Evolutionary conservation across 2,888 invertebrate genomes (phyloP).

Genomic region (Melanophora roralis): DNA sequence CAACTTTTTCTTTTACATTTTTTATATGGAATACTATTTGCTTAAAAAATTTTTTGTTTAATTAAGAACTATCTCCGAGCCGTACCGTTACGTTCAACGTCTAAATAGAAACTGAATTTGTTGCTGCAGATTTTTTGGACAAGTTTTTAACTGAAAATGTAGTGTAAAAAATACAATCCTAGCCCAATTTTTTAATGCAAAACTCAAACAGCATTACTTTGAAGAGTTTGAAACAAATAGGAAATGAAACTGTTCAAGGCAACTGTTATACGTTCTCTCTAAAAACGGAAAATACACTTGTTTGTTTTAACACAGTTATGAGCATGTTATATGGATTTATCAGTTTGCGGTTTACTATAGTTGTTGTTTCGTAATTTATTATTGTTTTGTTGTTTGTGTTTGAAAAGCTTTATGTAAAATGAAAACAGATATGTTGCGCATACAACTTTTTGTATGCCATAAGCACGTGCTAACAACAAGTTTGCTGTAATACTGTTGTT

Average conservation of each 20-base stretch:
- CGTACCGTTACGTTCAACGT: conserved; percentile 44
- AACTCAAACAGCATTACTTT: neutral
- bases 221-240: neutral
- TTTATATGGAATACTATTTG: neutral
- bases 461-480: conserved; percentile 62
- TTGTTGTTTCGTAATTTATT: neutral
- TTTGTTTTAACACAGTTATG: neutral
- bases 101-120: conserved; percentile 56
- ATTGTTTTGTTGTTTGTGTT: neutral
- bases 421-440: neutral
- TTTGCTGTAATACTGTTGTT: conserved; percentile 34
- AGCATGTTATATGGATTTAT: no score
- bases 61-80: neutral
- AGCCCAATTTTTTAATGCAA: neutral
- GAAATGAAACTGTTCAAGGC: conserved; percentile 25
- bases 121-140: conserved; percentile 49
- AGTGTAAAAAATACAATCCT: neutral
- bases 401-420: neutral
- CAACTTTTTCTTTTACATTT: neutral
- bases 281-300: neutral
- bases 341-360: neutral
- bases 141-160: conserved; percentile 46
- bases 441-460: conserved; percentile 28
- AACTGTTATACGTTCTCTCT: conserved; percentile 43
- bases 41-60: neutral